Conservation (phyloP, 2,797 vertebrate genomes). For the Mormyrops boulengeri region DNA sequence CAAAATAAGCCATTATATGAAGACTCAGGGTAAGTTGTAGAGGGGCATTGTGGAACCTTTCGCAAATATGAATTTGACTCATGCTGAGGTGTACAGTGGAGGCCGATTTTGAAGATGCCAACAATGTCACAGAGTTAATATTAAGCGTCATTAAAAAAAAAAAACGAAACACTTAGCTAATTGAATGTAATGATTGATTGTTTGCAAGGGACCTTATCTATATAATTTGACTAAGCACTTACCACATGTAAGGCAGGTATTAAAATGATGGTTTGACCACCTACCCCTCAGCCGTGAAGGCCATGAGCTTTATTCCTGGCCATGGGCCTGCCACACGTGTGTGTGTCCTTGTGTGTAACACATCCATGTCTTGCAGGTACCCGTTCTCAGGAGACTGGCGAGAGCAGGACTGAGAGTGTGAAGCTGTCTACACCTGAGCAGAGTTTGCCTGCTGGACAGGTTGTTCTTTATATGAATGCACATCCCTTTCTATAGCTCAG, state of each 20-base stretch:
- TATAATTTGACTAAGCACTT: not conserved
- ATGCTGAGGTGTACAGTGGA: not conserved
- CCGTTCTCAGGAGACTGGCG: not conserved
- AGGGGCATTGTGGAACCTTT: not conserved
- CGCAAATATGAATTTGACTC: not conserved
- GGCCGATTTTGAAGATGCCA: not conserved
- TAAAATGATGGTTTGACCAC: not conserved
- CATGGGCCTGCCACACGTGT: not conserved
- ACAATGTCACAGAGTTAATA: not conserved
- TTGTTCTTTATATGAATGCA: not conserved
- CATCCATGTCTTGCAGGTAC: not conserved
- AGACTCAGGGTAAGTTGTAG: slow-evolving; percentile 36
- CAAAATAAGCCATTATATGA: slow-evolving; percentile 55
- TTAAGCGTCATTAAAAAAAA: not conserved
- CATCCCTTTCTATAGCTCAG: not conserved
- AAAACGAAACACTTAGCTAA: not conserved
- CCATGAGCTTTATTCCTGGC: not conserved
- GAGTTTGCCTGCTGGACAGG: not conserved
- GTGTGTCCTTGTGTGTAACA: not conserved
- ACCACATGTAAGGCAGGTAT: not conserved
- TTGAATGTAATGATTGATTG: not conserved
- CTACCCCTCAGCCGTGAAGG: not conserved
- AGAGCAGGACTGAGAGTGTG: not conserved
- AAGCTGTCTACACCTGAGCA: not conserved
- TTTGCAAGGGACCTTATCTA: not conserved